Evolutionary conservation across 2,113 vertebrate species (phyloP), one percentile per base, ranked within the genome.

Genomic region (Oncorhynchus tshawytscha): DNA sequence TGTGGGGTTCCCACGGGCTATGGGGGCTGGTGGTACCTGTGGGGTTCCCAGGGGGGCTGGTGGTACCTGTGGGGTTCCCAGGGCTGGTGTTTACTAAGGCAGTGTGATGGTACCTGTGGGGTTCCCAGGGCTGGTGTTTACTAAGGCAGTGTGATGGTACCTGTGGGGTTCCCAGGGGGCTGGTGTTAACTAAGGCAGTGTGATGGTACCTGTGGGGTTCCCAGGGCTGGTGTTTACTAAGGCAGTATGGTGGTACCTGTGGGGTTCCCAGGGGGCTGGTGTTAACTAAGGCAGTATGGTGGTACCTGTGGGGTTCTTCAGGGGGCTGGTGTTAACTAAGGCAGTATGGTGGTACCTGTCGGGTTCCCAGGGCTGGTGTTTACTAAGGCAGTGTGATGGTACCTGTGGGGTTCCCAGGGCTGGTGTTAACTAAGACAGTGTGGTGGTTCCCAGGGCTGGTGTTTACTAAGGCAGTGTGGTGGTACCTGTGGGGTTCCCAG

Each of bases 381-480:
- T 5, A 27, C 1, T 66, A n/a, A 59, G 69, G 71, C 22, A 76
- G 98, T 65, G 25, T 27, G 25, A 27, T 27, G 25, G 25, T 27
- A 27, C 25, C 25, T 27, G 25, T 27, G 98, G 96, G 81, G 98
- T 99, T 79, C 98, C 98, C 80, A 99, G 96, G 20, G 98, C 97
- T 76, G 98, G 12, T 24, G 24, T 25, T 24, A 5, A 27, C 1
- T 66, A n/a, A 45, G 69, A 66, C 31, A 76, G 49, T 71, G 34
- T 4, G 31, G 51, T 15, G 70, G 6, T 11, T 99, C 98, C 95
- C 99, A 27, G 27, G 27, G 2, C 27, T 27, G 27, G 27, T 27
- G 27, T 27, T 27, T 3, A 27, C 27, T 27, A 27, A 27, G 27
- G 2, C 27, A 27, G 98, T 65, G 98, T 25, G 25, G 1, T 25